Evolutionary conservation across 2,888 invertebrate species (phyloP), one percentile per base, ranked within the genome.

Genomic region (Herminia tarsipennalis): DNA sequence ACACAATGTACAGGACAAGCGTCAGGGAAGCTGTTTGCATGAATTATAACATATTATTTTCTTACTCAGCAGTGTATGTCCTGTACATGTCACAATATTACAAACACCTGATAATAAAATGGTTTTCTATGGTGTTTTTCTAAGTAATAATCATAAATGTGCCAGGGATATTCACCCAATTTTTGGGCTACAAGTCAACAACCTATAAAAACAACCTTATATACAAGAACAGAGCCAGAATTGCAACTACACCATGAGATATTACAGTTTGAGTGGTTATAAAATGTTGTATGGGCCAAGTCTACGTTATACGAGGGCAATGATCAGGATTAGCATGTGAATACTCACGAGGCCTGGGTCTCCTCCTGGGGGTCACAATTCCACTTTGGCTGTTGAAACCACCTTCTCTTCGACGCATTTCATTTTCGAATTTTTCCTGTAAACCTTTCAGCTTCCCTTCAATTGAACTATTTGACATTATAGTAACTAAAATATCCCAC

Each of bases 391-490:
- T 81, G 92, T 88, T 78, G 91, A 93, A 81, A 75, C 81, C 69
- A 92, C 92, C 88, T 93, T 94, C 88, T 93, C 93, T 92, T 93
- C 94, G 81, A 85, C 88, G 89, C 83, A 86, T 81, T 82, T 88
- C 89, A 80, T 88, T 88, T 83, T 94, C 94, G 69, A 97, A 92
- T 74, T 95, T 94, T 81, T 95, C 95, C 88, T 97, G 94, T 86
- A 98, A 93, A 78, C 94, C 95, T 88, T 95, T 94, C 80, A 98
- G 93, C 93, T 95, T 96, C 76, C 95, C 95, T 85, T 95, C 95
- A 82, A 95, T 93, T 77, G 94, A 92, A 83, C 94, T 93, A 92
- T 94, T 93, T 87, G 95, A 95, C 95, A 95, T 95, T 81, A 69
- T 88, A 76, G 63, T 65, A 69, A 78, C 57, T 65, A 73, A 65